Evolutionary conservation across 1,140 invertebrate genomes (phyloP).

Genomic region (Centruroides vittatus): DNA sequence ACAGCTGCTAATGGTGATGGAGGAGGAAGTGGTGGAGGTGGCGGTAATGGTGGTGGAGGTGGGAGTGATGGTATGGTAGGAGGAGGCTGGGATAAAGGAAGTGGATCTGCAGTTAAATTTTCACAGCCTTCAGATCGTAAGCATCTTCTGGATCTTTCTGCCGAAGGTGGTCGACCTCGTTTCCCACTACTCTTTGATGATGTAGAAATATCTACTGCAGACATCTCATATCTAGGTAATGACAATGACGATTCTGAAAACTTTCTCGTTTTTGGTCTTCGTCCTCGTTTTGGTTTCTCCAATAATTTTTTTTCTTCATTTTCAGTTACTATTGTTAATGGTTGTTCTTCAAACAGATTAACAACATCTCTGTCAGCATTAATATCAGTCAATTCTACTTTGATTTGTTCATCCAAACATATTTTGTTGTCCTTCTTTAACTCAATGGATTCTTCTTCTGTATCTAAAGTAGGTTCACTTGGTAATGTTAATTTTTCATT

Average conservation of each 20-base stretch:
- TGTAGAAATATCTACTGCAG: background rate
- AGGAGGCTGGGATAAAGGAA: too few species aligned
- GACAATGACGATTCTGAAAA: constrained; percentile 10
- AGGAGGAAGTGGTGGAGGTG: constrained; percentile 3
- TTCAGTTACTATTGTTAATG: background rate
- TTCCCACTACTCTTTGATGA: background rate
- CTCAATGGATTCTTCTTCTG: too few species aligned
- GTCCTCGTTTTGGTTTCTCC: constrained; percentile 15
- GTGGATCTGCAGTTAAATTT: too few species aligned
- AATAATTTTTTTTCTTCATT: constrained; percentile 2
- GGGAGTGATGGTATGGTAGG: background rate
- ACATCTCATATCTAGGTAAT: background rate
- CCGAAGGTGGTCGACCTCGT: constrained; percentile 4
- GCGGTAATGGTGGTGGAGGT: background rate
- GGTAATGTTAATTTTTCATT: too few species aligned
- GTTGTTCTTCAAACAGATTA: background rate
- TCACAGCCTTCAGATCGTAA: constrained; percentile 9
- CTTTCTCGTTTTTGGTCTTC: constrained; percentile 19
- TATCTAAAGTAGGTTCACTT: too few species aligned
- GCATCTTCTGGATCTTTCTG: constrained; percentile 9
- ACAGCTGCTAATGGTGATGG: background rate
- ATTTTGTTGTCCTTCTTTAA: too few species aligned
- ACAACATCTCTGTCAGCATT: too few species aligned
- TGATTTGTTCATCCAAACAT: too few species aligned
- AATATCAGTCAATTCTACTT: too few species aligned